phyloP scores from a whole-genome alignment of 2,797 vertebrate species.

The Clarias fuscus region DNA sequence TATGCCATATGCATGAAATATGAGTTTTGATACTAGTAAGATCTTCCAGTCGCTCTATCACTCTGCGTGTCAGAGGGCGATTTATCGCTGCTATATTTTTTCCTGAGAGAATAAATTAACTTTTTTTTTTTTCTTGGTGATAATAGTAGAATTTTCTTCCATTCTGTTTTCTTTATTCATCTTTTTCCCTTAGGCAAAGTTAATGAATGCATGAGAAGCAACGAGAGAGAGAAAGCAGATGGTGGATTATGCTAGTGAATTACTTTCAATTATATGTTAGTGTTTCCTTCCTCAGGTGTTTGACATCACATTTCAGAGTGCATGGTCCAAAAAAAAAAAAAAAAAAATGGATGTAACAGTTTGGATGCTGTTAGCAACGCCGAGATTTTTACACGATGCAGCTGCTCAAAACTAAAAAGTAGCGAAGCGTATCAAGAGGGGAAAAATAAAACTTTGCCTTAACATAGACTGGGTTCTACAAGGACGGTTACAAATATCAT shows the following conservation, averaged over 20 bases:
- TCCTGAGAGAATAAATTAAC: neutral
- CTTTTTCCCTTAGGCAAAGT: conserved; percentile 18
- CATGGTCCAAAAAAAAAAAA: neutral
- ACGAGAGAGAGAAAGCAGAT: conserved; percentile 33
- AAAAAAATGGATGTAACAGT: neutral
- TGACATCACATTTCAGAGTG: conserved; percentile 28
- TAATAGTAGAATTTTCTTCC: neutral
- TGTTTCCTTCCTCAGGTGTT: conserved; percentile 38
- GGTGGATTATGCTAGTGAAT: conserved; percentile 41
- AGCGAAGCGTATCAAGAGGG: neutral
- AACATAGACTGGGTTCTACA: neutral
- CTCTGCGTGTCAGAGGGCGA: neutral
- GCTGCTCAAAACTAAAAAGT: neutral
- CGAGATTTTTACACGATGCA: neutral
- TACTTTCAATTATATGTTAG: conserved; percentile 39
- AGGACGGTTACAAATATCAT: neutral
- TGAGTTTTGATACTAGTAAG: neutral
- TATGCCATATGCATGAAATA: neutral
- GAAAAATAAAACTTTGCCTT: neutral
- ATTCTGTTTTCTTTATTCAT: neutral
- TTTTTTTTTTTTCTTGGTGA: neutral
- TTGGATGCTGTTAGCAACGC: neutral
- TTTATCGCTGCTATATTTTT: neutral
- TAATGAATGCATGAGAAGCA: conserved; percentile 35
- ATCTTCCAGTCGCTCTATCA: neutral